Conservation (phyloP, 2,888 invertebrate genomes). For the Boloria euphrosyne region DNA sequence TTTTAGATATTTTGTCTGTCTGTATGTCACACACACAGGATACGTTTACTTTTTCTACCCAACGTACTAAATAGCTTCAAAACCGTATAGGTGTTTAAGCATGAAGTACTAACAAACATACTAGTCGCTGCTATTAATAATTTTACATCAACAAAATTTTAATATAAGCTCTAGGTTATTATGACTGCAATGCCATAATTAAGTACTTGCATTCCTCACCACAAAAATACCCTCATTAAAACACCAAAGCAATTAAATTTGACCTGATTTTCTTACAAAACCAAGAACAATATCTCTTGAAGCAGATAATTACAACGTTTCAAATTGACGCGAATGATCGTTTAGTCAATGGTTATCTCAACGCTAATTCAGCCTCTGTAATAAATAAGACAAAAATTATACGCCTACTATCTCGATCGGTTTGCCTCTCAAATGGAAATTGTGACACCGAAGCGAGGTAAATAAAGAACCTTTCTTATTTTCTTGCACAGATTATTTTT, state of each 20-base stretch:
- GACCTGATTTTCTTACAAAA: constrained; percentile 16
- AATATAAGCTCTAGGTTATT: too few relatives aligned
- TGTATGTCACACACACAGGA: too few relatives aligned
- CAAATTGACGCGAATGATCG: constrained; percentile 26
- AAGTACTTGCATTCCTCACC: constrained; percentile 15
- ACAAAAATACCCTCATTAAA: constrained; percentile 13
- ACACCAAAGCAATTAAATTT: constrained; percentile 18
- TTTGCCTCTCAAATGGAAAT: constrained; percentile 29
- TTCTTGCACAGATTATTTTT: background rate
- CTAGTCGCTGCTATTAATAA: too few relatives aligned
- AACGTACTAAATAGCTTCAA: too few relatives aligned
- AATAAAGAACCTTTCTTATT: too few relatives aligned
- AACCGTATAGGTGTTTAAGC: too few relatives aligned
- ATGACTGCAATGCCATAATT: background rate
- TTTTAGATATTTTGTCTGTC: too few relatives aligned
- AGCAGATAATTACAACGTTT: constrained; percentile 28
- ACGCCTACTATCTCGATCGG: constrained; percentile 39
- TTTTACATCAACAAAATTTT: too few relatives aligned
- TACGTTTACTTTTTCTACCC: too few relatives aligned
- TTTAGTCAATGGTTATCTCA: constrained; percentile 29
- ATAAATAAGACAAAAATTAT: constrained; percentile 43
- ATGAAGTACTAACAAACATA: too few relatives aligned
- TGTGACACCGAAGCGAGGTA: constrained; percentile 32
- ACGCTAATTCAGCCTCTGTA: constrained; percentile 33
- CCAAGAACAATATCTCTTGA: constrained; percentile 12